phyloP scores from a whole-genome alignment of 2,797 vertebrate species.

The Pipistrellus pipistrellus region DNA sequence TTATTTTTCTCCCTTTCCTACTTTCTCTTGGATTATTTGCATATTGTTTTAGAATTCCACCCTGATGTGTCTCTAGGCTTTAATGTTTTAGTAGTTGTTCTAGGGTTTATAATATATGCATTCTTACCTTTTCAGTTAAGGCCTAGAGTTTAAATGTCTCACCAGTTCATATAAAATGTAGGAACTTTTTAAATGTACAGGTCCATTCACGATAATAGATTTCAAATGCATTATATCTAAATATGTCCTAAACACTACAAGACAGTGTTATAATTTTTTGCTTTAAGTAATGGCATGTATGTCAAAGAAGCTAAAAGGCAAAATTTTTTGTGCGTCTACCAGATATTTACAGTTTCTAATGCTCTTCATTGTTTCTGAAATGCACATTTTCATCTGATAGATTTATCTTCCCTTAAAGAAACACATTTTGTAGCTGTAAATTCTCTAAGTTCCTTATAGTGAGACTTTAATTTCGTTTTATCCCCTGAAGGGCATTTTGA shows the following conservation, averaged over 20 bases:
- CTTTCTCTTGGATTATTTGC: constrained; percentile 1
- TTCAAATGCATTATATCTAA: neutral
- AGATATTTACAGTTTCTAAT: neutral
- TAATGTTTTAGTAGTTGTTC: constrained; percentile 5
- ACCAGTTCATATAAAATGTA: neutral
- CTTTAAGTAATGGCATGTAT: neutral
- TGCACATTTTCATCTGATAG: neutral
- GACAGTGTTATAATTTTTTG: neutral
- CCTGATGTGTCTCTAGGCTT: neutral
- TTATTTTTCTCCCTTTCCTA: neutral
- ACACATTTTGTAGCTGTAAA: neutral
- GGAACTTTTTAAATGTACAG: neutral
- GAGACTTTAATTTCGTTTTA: neutral
- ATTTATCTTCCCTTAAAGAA: neutral
- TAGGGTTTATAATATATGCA: neutral
- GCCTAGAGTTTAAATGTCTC: neutral
- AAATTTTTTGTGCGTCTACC: neutral
- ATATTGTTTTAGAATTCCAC: constrained; percentile 33
- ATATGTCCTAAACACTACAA: neutral
- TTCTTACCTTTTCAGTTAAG: neutral
- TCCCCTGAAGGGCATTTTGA: neutral
- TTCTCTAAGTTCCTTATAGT: neutral
- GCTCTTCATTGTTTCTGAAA: neutral
- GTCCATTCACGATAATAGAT: neutral
- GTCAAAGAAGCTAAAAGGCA: constrained; percentile 34